Evolutionary conservation across 2,888 invertebrate species (phyloP).

Genomic region (Argyresthia albistria): DNA sequence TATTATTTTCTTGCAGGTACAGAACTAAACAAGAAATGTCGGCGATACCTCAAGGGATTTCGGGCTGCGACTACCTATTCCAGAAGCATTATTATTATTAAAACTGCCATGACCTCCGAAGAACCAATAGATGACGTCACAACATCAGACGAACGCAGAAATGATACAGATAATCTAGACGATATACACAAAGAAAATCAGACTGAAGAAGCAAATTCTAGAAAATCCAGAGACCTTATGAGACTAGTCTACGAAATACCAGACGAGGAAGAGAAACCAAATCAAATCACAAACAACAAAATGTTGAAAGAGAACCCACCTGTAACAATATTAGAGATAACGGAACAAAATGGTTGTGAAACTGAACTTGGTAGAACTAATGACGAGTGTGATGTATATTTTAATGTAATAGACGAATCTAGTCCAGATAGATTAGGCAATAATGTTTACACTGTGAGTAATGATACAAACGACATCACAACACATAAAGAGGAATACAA

Average conservation of each 20-base stretch:
- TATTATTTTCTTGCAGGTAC: background rate
- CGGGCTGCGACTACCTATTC: background rate
- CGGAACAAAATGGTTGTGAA: constrained; percentile 65
- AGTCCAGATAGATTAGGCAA: constrained; percentile 52
- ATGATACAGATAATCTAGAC: constrained; percentile 34
- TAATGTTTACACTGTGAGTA: constrained; percentile 50
- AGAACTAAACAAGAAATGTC: background rate
- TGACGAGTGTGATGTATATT: constrained; percentile 39
- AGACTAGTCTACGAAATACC: constrained; percentile 63
- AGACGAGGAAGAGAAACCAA: constrained; percentile 38
- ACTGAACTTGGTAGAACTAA: constrained; percentile 33
- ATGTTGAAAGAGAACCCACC: constrained; percentile 64
- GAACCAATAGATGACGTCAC: constrained; percentile 56
- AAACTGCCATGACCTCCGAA: constrained; percentile 58
- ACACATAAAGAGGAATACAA: constrained; percentile 36
- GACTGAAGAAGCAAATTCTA: constrained; percentile 31
- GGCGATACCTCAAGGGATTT: background rate
- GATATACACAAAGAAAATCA: constrained; percentile 30
- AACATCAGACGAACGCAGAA: constrained; percentile 34
- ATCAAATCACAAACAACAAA: constrained; percentile 43
- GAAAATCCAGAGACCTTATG: constrained; percentile 52
- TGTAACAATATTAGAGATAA: constrained; percentile 57
- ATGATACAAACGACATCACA: constrained; percentile 43
- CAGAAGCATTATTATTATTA: background rate
- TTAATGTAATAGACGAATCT: constrained; percentile 33